Percentiles rank a stretch among this genome's conserved stretches.
These are phyloP conservation scores for Anarsia innoxiella DNA, from an alignment of 2,888 invertebrate species.

Conservation along the genomic window DNA sequence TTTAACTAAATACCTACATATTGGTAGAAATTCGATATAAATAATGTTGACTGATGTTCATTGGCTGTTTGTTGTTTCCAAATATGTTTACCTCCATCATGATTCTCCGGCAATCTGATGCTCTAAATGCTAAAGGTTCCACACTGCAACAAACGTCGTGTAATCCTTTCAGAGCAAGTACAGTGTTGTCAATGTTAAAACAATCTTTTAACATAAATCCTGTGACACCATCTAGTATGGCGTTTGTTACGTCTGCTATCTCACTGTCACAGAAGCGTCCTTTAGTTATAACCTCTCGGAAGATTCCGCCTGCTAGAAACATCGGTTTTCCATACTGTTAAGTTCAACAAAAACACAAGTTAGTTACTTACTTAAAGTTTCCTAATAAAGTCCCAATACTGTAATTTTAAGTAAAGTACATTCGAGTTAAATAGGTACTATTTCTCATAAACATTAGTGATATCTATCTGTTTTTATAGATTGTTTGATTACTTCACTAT, in stretches of 20 bases:
- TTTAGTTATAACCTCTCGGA: slow-evolving; percentile 25
- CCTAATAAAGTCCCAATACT: too few relatives aligned
- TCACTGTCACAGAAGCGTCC: slow-evolving; percentile 31
- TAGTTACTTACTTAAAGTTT: too few relatives aligned
- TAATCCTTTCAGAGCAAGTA: slow-evolving; percentile 33
- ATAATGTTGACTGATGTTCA: too few relatives aligned
- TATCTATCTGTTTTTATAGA: too few relatives aligned
- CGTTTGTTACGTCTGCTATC: slow-evolving; percentile 42
- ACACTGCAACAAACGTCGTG: slow-evolving; percentile 37
- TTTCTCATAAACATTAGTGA: too few relatives aligned
- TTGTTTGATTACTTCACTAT: too few relatives aligned
- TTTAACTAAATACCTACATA: too few relatives aligned
- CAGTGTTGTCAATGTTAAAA: slow-evolving; percentile 22
- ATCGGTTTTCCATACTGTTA: slow-evolving; percentile 49
- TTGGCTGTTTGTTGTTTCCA: too few relatives aligned
- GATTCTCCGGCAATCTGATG: slow-evolving; percentile 32
- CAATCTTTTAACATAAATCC: slow-evolving; percentile 43
- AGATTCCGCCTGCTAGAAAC: slow-evolving; percentile 45
- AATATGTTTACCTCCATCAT: slow-evolving; percentile 36
- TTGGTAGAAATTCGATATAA: too few relatives aligned
- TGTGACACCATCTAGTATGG: slow-evolving; percentile 44
- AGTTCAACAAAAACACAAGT: too few relatives aligned
- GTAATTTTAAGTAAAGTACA: too few relatives aligned
- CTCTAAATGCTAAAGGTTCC: slow-evolving; percentile 37
- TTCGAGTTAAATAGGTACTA: too few relatives aligned